phyloP scores from a whole-genome alignment of 2,888 invertebrate species.

The Synanthedon myopaeformis region DNA sequence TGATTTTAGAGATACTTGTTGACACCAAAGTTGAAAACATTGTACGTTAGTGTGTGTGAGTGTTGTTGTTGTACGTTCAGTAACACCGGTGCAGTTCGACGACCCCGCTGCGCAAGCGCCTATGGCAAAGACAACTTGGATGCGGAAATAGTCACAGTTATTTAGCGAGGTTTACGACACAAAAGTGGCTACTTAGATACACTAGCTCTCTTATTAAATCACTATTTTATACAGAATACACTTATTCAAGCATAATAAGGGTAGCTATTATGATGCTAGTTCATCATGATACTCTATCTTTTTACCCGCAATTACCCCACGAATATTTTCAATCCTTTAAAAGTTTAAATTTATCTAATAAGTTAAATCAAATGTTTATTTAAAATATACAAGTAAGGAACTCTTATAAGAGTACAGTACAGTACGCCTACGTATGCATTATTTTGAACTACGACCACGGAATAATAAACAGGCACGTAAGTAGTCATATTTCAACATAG shows the following conservation, averaged over 20 bases:
- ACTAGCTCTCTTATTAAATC: too few relatives aligned
- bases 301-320: too few relatives aligned
- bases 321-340: too few relatives aligned
- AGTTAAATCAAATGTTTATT: too few relatives aligned
- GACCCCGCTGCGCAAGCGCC: conserved; percentile 54
- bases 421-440: neutral
- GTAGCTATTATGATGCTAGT: too few relatives aligned
- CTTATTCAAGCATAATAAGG: too few relatives aligned
- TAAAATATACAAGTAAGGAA: too few relatives aligned
- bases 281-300: too few relatives aligned
- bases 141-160: conserved; percentile 32
- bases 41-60: conserved; percentile 21
- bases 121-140: conserved; percentile 10
- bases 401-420: too few relatives aligned
- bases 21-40: neutral
- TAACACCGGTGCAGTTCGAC: conserved; percentile 55
- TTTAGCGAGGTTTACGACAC: neutral
- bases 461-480: neutral
- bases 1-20: neutral
- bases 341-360: too few relatives aligned
- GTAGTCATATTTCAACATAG: neutral
- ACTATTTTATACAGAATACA: too few relatives aligned
- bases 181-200: too few relatives aligned
- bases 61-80: conserved; percentile 56
- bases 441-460: neutral